Evolutionary conservation across 2,888 invertebrate species (phyloP), one percentile per base, ranked within the genome.

Genomic region (Chromoteleia sp.): DNA sequence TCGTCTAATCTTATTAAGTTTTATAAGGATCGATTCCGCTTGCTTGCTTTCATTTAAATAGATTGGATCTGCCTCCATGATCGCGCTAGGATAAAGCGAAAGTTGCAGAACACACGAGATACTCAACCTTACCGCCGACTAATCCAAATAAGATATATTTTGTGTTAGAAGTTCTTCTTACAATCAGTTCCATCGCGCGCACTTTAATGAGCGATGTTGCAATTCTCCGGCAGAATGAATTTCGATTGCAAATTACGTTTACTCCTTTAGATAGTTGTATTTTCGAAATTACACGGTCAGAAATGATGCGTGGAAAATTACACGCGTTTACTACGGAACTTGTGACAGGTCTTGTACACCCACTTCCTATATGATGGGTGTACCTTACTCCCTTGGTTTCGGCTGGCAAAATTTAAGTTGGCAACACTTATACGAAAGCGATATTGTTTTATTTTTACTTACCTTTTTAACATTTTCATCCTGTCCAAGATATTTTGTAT

Each of bases 21-120:
- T 56, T 14, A 67, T 56, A 59, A 67, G 19, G 58, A 75, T 75
- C 75, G 59, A 67, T 75, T 59, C 41, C 29, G 41, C 50, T 58
- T 48, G 30, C 58, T 67, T 67, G 75, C 67, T 50, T 75, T 59
- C 50, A 75, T 75, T 75, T 75, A 50, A 75, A 75, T 75, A 75
- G 67, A 67, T 75, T 59, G 59, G 15, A 67, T 67, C 58, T 67
- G 41, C 54, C 21, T 58, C 0, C 8, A 43, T 50, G 41, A 59
- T 61, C 50, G 41, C 48, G 12, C 43, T 21, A 45, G 29, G 17
- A 21, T 58, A 58, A 33, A 58, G 48, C 70, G 36, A 70, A 70
- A 56, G 70, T 45, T 41, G 50, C 61, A 61, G 39, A 41, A 73
- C 33, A 10, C 39, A 61, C 29, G 15, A 59, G 50, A 50, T 59